phyloP scores from a whole-genome alignment of 2,113 vertebrate species.

The Sander vitreus region DNA sequence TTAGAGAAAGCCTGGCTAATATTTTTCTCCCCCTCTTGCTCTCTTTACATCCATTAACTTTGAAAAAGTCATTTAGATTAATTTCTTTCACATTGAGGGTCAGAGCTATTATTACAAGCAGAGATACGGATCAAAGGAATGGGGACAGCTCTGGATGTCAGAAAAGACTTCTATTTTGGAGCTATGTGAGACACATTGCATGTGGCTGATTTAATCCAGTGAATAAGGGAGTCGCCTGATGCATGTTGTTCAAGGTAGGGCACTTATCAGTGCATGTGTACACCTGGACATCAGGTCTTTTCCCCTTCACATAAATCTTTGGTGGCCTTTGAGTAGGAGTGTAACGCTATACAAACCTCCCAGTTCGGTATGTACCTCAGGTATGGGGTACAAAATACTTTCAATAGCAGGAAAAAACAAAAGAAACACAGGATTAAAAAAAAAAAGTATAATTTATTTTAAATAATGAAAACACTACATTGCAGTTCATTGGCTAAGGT shows the following conservation, averaged over 20 bases:
- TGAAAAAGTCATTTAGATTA: conserved; percentile 68
- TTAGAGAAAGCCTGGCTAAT: conserved; percentile 54
- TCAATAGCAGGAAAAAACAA: neutral
- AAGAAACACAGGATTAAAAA: neutral
- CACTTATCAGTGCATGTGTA: conserved; percentile 18
- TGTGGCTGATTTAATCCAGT: conserved; percentile 50
- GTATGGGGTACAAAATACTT: neutral
- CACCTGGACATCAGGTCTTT: conserved; percentile 47
- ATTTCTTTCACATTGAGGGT: conserved; percentile 71
- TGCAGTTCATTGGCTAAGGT: neutral
- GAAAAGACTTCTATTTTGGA: conserved; percentile 58
- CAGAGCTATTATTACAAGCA: conserved; percentile 74
- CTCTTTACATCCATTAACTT: conserved; percentile 75
- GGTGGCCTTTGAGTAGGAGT: neutral
- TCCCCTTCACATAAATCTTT: neutral
- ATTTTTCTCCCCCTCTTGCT: conserved; percentile 41
- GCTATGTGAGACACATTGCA: conserved; percentile 28
- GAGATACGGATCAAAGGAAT: conserved; percentile 64
- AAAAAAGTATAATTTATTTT: neutral
- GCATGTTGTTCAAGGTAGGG: conserved; percentile 40
- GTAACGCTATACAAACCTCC: neutral
- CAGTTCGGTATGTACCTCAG: neutral
- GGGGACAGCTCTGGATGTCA: conserved; percentile 56
- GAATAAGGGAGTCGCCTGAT: conserved; percentile 23
- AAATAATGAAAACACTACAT: neutral